Evolutionary conservation across 2,888 invertebrate genomes (phyloP).

Genomic region (Pristionchus mayeri): DNA sequence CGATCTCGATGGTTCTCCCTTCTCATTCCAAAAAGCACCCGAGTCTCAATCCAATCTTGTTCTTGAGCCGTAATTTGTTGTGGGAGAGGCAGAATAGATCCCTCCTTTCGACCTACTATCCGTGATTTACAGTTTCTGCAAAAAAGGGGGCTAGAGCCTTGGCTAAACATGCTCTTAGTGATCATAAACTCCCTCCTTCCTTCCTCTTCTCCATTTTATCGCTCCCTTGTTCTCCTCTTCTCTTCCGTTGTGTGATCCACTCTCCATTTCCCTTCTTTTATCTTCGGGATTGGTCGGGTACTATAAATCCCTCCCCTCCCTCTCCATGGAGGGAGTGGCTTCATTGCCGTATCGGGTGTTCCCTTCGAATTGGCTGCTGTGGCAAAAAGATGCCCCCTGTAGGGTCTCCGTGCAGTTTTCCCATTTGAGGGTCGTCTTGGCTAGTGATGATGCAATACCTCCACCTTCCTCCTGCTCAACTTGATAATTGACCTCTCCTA

Average conservation of each 20-base stretch:
- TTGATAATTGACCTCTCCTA: not conserved
- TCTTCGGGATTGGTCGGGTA: not conserved
- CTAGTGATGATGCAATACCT: not conserved
- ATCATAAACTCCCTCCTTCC: constrained; percentile 36
- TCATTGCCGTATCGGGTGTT: not conserved
- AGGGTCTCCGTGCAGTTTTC: not conserved
- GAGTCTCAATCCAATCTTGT: constrained; percentile 11
- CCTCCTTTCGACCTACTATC: not conserved
- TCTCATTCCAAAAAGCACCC: not conserved
- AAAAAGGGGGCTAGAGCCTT: not conserved
- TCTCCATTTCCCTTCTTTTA: constrained; percentile 2
- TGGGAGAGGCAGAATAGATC: not conserved
- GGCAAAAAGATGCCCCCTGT: not conserved
- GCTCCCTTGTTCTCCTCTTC: not conserved
- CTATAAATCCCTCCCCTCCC: not conserved
- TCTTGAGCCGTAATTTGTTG: constrained; percentile 12
- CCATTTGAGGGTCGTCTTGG: not conserved
- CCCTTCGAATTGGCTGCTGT: not conserved
- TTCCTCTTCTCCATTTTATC: constrained; percentile 11
- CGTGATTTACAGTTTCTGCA: constrained; percentile 16
- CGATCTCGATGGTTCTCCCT: not conserved
- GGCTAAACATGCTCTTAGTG: not conserved
- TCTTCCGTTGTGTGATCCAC: constrained; percentile 18
- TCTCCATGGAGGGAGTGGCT: not conserved
- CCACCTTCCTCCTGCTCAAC: not conserved